Conservation (phyloP, 2,888 invertebrate genomes). For the Nezara viridula region DNA sequence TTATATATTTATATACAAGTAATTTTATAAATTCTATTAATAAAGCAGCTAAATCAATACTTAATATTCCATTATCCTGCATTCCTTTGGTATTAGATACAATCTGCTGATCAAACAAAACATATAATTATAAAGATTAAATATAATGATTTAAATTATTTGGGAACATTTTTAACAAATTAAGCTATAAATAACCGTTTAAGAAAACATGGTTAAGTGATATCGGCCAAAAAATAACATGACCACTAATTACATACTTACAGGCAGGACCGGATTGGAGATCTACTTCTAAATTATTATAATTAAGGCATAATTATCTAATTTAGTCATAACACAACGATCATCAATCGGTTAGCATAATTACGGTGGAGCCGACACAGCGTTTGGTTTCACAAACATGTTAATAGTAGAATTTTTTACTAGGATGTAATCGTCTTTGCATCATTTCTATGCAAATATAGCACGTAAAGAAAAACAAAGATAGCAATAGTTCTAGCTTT, state of each 20-base stretch:
- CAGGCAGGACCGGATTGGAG: neutral
- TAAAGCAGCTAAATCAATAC: neutral
- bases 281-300: neutral
- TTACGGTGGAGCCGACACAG: neutral
- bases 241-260: neutral
- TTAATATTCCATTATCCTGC: neutral
- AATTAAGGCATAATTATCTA: conserved; percentile 16
- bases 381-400: neutral
- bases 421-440: neutral
- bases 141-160: neutral
- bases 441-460: neutral
- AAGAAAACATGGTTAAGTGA: conserved; percentile 19
- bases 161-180: neutral
- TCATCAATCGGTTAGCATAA: conserved; percentile 10
- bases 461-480: neutral
- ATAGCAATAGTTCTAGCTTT: neutral
- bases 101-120: neutral
- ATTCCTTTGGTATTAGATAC: neutral
- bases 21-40: too few species aligned
- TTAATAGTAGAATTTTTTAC: neutral
- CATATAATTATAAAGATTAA: neutral
- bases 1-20: too few species aligned
- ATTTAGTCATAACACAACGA: neutral
- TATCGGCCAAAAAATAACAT: conserved; percentile 6
- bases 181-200: conserved; percentile 31